These are phyloP conservation scores for Todiramphus chloris DNA, from an alignment of 2,113 vertebrate species.

Conservation along the genomic window DNA sequence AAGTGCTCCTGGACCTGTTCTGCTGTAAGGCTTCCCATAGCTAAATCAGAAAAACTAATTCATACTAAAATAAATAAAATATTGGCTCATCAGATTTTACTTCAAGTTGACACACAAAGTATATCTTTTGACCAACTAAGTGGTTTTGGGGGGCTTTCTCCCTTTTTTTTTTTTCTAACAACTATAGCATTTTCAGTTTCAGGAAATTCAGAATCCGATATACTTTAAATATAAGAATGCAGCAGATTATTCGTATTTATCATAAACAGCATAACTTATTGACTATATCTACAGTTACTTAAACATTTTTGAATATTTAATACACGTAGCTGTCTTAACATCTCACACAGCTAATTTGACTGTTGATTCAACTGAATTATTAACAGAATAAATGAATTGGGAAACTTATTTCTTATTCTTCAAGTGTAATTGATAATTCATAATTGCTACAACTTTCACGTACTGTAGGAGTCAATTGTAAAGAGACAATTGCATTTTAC, in stretches of 20 bases:
- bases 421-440: background rate
- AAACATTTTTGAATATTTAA: background rate
- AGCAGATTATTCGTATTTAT: background rate
- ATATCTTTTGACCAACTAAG: background rate
- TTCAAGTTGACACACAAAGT: background rate
- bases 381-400: background rate
- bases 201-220: background rate
- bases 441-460: background rate
- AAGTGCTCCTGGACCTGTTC: background rate
- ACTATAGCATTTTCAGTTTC: background rate
- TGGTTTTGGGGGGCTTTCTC: background rate
- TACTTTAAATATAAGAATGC: background rate
- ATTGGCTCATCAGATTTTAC: background rate
- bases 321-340: background rate
- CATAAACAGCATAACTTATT: background rate
- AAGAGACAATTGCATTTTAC: background rate
- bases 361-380: background rate
- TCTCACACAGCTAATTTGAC: background rate
- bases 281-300: background rate
- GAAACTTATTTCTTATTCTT: background rate
- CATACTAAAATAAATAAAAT: background rate
- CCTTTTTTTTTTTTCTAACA: background rate
- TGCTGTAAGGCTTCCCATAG: background rate
- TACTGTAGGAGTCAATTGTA: background rate
- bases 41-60: background rate